phyloP scores from a whole-genome alignment of 2,113 vertebrate species.

The Loxodonta africana region DNA sequence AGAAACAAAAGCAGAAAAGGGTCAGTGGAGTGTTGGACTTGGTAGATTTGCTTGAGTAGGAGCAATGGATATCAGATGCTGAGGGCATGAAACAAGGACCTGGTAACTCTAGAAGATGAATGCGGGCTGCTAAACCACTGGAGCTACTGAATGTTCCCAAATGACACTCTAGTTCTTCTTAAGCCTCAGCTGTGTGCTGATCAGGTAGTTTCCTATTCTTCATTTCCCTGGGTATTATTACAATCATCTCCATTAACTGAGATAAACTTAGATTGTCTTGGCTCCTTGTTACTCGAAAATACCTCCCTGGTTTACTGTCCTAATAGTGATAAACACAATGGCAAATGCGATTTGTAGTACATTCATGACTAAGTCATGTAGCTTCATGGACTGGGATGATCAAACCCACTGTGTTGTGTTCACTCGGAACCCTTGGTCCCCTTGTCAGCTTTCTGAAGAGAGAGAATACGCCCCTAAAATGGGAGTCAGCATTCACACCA shows the following conservation, averaged over 20 bases:
- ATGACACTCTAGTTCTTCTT: neutral
- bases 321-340: neutral
- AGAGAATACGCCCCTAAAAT: neutral
- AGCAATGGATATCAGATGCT: neutral
- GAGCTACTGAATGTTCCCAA: neutral
- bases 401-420: neutral
- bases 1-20: neutral
- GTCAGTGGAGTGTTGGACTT: neutral
- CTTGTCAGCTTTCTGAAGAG: neutral
- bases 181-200: neutral
- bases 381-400: neutral
- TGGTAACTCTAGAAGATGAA: neutral
- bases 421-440: neutral
- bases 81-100: neutral
- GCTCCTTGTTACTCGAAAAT: neutral
- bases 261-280: neutral
- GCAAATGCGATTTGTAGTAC: neutral
- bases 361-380: fast-evolving
- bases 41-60: neutral
- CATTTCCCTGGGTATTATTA: neutral
- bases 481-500: neutral
- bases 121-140: neutral
- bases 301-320: neutral
- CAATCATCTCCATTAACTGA: neutral
- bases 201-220: neutral